Conservation (phyloP, 2,113 vertebrate genomes). For the Labrus mixtus region DNA sequence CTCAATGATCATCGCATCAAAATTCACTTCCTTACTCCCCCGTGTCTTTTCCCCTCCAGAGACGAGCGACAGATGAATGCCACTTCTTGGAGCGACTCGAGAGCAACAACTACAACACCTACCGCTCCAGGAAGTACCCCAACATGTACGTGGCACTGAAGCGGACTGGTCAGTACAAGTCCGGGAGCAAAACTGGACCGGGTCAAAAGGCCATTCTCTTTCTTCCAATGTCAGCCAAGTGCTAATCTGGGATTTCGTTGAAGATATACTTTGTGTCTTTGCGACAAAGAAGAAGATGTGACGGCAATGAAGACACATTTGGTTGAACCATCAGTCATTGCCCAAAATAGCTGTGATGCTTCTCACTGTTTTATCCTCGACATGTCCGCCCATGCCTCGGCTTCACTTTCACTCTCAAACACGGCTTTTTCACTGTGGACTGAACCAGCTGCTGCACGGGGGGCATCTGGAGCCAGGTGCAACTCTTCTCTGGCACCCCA, state of each 20-base stretch:
- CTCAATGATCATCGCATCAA: too few relatives aligned
- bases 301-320: slow-evolving; percentile 49
- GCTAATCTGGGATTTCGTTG: slow-evolving; percentile 78
- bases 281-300: slow-evolving; percentile 49
- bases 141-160: slow-evolving; percentile 98
- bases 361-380: slow-evolving; percentile 29
- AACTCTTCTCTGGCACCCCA: background rate
- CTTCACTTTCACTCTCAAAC: slow-evolving; percentile 35
- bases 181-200: slow-evolving; percentile 91
- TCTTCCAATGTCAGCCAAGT: slow-evolving; percentile 95
- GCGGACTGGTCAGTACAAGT: slow-evolving; percentile 95
- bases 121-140: slow-evolving; percentile 94
- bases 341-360: slow-evolving; percentile 67
- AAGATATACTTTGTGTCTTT: background rate
- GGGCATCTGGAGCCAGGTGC: background rate
- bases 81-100: slow-evolving; percentile 95
- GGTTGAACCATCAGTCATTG: slow-evolving; percentile 35
- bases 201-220: slow-evolving; percentile 99
- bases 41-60: slow-evolving; percentile 82
- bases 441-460: slow-evolving; percentile 10
- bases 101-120: slow-evolving; percentile 99
- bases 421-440: slow-evolving; percentile 19
- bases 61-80: slow-evolving; percentile 95
- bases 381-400: slow-evolving; percentile 22
- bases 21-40: background rate